Evolutionary conservation across 2,113 vertebrate genomes (phyloP).

Genomic region (Phaethon lepturus): DNA sequence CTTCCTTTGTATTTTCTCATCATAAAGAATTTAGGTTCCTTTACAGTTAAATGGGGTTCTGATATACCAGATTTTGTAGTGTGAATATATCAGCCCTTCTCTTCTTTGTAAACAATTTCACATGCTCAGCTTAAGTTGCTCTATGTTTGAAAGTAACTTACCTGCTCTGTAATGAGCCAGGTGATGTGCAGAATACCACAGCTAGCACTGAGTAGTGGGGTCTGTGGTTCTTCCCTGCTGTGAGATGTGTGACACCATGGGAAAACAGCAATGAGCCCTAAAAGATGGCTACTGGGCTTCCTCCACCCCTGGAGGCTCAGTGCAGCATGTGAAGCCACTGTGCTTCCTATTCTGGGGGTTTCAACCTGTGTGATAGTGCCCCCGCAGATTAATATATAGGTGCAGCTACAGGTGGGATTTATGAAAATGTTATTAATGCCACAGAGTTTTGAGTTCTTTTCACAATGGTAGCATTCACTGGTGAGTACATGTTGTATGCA

Average conservation of each 20-base stretch:
- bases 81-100: neutral
- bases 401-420: neutral
- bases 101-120: neutral
- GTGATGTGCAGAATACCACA: neutral
- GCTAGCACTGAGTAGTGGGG: too few relatives aligned
- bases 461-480: neutral
- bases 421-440: neutral
- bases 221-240: neutral
- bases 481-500: neutral
- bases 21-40: neutral
- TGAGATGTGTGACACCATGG: accelerated
- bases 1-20: neutral
- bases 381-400: neutral
- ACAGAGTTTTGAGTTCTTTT: neutral
- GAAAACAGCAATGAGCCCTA: neutral
- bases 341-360: neutral
- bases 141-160: neutral
- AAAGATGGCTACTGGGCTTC: accelerated
- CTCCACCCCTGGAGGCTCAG: neutral
- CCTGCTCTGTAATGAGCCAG: neutral
- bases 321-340: accelerated
- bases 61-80: neutral
- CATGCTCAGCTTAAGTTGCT: neutral
- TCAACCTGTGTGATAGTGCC: neutral
- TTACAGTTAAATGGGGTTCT: neutral